Conservation (phyloP, 2,888 invertebrate genomes). For the Piscicola geometra region DNA sequence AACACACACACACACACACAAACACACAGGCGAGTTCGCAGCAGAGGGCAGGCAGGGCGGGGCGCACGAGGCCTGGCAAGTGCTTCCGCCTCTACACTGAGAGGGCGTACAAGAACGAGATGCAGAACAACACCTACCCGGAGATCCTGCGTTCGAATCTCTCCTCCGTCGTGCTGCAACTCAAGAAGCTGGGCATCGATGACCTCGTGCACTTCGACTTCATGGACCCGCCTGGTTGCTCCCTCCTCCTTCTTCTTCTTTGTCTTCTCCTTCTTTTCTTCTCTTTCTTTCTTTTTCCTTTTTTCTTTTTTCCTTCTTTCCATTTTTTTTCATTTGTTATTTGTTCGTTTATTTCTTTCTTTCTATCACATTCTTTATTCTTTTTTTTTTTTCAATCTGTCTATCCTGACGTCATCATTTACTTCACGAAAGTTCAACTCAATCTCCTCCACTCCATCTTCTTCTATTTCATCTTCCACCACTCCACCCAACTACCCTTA, state of each 20-base stretch:
- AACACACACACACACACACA: too few relatives aligned
- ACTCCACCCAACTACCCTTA: too few relatives aligned
- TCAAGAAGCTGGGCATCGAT: slow-evolving; percentile 97
- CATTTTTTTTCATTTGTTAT: too few relatives aligned
- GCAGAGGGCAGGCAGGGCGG: slow-evolving; percentile 94
- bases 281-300: background rate
- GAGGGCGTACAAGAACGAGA: slow-evolving; percentile 78
- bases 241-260: background rate
- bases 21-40: slow-evolving; percentile 76
- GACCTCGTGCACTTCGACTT: slow-evolving; percentile 99
- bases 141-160: slow-evolving; percentile 86
- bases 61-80: slow-evolving; percentile 94
- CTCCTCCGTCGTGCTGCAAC: slow-evolving; percentile 92
- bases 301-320: background rate
- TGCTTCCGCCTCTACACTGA: slow-evolving; percentile 83
- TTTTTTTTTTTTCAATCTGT: too few relatives aligned
- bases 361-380: too few relatives aligned
- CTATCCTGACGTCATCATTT: too few relatives aligned
- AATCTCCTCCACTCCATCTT: too few relatives aligned
- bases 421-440: too few relatives aligned
- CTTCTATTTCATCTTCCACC: too few relatives aligned
- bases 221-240: slow-evolving; percentile 94
- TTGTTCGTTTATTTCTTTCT: too few relatives aligned
- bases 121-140: slow-evolving; percentile 98
- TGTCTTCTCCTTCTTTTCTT: background rate